phyloP scores from a whole-genome alignment of 2,113 vertebrate genomes.

The Petroica traversi region DNA sequence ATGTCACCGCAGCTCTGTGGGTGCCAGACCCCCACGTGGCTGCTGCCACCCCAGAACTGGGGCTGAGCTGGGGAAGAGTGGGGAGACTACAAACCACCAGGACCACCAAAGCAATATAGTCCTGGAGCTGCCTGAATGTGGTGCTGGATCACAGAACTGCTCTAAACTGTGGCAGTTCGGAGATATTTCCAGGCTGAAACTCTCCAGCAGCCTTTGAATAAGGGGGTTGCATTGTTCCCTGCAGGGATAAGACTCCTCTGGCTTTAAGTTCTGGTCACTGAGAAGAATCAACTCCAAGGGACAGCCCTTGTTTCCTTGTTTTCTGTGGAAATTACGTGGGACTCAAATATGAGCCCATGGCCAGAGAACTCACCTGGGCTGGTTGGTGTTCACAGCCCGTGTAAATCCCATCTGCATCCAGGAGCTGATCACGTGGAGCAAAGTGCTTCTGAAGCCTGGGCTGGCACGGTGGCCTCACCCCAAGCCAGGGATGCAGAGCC shows the following conservation, averaged over 20 bases:
- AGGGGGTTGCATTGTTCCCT: not conserved
- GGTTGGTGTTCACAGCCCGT: fast-evolving
- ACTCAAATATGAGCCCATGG: not conserved
- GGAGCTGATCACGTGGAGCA: not conserved
- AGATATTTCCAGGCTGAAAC: not conserved
- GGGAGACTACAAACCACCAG: fast-evolving
- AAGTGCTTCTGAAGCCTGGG: not conserved
- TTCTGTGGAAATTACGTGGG: not conserved
- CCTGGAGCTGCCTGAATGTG: not conserved
- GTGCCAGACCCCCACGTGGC: not conserved
- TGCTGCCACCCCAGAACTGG: fast-evolving
- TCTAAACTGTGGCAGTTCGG: not conserved
- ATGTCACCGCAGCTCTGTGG: not conserved
- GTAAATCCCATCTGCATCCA: not conserved
- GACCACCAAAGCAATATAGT: not conserved
- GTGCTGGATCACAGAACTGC: not conserved
- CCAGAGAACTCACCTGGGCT: not conserved
- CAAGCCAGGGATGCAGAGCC: fast-evolving
- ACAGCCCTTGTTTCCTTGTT: not conserved
- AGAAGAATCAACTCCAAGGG: not conserved
- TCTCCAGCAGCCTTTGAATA: not conserved
- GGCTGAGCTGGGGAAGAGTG: not conserved
- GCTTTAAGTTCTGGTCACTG: not conserved
- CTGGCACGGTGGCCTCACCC: fast-evolving
- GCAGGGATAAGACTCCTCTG: not conserved